Base-by-base conservation (phyloP, 2,113 vertebrate genomes). In the Sinocyclocheilus anshuiensis region DNA sequence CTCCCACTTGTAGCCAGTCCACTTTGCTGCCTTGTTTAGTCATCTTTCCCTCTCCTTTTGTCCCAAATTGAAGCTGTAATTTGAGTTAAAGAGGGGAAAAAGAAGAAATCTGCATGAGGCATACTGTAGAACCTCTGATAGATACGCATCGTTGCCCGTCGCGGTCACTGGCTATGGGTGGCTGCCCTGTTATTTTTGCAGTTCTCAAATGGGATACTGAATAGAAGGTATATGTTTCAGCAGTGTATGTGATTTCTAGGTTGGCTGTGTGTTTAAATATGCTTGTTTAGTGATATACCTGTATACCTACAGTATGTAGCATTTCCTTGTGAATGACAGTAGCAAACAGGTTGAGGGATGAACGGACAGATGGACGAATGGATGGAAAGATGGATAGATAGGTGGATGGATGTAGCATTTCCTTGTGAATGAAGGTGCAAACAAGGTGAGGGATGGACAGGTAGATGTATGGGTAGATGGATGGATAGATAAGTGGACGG, bases 131-230 rank as follows among this genome's bases (percentile, higher is more conserved):
- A 74, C n/a, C 26, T 53, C 57, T 16, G 81, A 87, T 89, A 84
- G 81, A 24, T 78, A 24, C 11, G 45, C 29, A 50, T 85, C 61
- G 24, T 82, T 78, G 65, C 18, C 55, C 18, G 53, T 77, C 63
- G 12, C 9, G 59, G 77, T 77, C 72, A 53, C 9, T 22, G 61
- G 67, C 75, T 72, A 55, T 72, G 81, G 86, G 53, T 81, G 81
- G 22, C 81, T 84, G 69, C 81, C 59, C 20, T n/a, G 29, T 33
- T 77, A 26, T 87, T 85, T 87, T 48, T 55, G 29, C 24, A n/a
- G 50, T 24, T 72, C 53, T 36, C 20, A 26, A 42, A 77, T 26
- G 24, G 57, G n/a, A n/a, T 45, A 7, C 12, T 77, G 72, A 33
- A 75, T 16, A 61, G 75, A 26, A 48, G 13, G 18, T 26, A 29